These are phyloP conservation scores for Drosophila fungiperda DNA, from an alignment of 2,888 invertebrate species.

Conservation along the genomic window DNA sequence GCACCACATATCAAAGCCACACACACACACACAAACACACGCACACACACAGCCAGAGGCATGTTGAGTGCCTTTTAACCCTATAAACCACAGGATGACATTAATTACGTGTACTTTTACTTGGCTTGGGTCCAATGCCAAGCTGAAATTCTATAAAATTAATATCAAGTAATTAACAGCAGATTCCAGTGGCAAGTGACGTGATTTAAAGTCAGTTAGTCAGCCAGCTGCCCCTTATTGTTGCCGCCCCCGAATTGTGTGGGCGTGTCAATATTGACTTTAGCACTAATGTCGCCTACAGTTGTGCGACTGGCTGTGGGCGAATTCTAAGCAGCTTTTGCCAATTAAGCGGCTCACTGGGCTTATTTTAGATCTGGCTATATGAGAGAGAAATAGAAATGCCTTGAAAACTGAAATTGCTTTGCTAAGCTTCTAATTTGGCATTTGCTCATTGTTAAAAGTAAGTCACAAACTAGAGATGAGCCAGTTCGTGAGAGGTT, in stretches of 20 bases:
- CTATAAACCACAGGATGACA: conserved; percentile 78
- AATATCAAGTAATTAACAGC: conserved; percentile 84
- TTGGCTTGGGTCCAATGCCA: conserved; percentile 15
- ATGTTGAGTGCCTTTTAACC: conserved; percentile 49
- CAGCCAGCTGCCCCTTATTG: conserved; percentile 27
- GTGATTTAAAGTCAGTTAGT: conserved; percentile 67
- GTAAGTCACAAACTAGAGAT: conserved; percentile 6
- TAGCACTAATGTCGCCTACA: conserved; percentile 33
- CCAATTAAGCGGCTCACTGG: conserved; percentile 69
- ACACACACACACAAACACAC: conserved; percentile 9
- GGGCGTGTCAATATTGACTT: conserved; percentile 66
- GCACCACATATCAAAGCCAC: conserved; percentile 37
- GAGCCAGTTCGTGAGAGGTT: neutral
- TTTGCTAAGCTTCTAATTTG: conserved; percentile 53
- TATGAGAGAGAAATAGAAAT: conserved; percentile 10
- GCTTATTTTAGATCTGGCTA: conserved; percentile 14
- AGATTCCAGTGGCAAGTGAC: conserved; percentile 71
- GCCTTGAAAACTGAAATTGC: conserved; percentile 56
- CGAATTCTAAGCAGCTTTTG: conserved; percentile 64
- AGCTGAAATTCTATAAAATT: conserved; percentile 77
- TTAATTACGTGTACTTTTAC: conserved; percentile 70
- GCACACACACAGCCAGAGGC: conserved; percentile 4
- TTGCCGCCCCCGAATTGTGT: conserved; percentile 38
- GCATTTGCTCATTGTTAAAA: conserved; percentile 47
- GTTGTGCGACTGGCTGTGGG: conserved; percentile 28